phyloP scores from a whole-genome alignment of 2,113 vertebrate species.

The Oryzias woworae region DNA sequence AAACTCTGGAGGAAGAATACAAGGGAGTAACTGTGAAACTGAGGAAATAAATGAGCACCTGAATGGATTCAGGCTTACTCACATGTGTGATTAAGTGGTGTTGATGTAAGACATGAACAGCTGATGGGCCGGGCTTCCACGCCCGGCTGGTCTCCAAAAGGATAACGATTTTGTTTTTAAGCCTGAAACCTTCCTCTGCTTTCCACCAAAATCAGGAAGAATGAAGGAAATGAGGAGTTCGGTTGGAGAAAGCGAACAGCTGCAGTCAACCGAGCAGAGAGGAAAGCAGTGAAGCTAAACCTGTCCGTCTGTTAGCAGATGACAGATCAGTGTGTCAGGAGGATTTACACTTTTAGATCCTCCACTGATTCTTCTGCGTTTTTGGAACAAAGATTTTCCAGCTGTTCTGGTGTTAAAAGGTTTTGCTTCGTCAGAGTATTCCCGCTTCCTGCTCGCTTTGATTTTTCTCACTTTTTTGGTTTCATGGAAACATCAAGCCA shows the following conservation, averaged over 20 bases:
- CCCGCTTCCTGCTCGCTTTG: too few species aligned
- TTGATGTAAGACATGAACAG: slow-evolving; percentile 9
- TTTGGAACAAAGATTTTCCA: too few species aligned
- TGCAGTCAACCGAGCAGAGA: slow-evolving; percentile 11
- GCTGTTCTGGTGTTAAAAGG: too few species aligned
- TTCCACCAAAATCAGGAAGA: slow-evolving; percentile 9
- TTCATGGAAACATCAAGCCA: too few species aligned
- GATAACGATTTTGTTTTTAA: slow-evolving; percentile 43
- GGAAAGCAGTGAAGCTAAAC: background rate
- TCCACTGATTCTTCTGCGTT: too few species aligned
- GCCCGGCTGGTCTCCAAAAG: slow-evolving; percentile 38
- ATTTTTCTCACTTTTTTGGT: too few species aligned
- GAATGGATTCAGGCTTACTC: slow-evolving; percentile 5
- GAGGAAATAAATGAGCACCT: slow-evolving; percentile 22
- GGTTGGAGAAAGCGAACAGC: slow-evolving; percentile 1
- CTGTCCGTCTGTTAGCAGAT: too few species aligned
- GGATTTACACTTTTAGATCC: too few species aligned
- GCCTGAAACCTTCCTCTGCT: slow-evolving; percentile 11
- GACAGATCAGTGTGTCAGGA: too few species aligned
- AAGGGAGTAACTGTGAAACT: slow-evolving; percentile 18
- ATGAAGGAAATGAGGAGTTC: slow-evolving; percentile 20
- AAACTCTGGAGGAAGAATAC: slow-evolving; percentile 37
- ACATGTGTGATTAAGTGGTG: slow-evolving; percentile 10
- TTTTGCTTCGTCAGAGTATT: too few species aligned
- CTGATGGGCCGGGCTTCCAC: slow-evolving; percentile 28